Conservation (phyloP, 1,140 invertebrate species). For the Laodelphax striatellus region DNA sequence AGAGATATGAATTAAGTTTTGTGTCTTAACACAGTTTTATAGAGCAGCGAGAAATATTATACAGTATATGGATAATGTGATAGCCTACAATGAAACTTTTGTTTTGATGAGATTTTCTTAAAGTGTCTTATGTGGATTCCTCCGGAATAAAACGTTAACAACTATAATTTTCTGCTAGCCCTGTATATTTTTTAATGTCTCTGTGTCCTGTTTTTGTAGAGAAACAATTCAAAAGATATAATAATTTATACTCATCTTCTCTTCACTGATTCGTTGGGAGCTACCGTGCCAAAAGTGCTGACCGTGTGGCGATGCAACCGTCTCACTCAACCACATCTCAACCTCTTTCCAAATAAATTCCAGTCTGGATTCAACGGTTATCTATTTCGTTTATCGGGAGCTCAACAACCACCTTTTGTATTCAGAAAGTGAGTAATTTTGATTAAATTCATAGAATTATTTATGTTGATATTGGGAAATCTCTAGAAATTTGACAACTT, state of each 20-base stretch:
- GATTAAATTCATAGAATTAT: not conserved
- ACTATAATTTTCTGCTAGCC: too few species aligned
- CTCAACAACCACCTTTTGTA: conserved; percentile 55
- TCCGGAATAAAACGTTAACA: too few species aligned
- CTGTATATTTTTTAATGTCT: too few species aligned
- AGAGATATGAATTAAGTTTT: too few species aligned
- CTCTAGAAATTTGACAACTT: conserved; percentile 18
- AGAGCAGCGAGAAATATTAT: too few species aligned
- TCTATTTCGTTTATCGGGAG: conserved; percentile 47
- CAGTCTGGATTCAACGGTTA: conserved; percentile 53
- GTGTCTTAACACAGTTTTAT: too few species aligned
- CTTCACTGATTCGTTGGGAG: conserved; percentile 52
- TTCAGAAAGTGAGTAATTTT: conserved; percentile 41
- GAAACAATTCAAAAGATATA: conserved; percentile 10
- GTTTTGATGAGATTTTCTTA: too few species aligned
- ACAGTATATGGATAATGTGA: too few species aligned
- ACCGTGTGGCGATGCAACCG: conserved; percentile 50
- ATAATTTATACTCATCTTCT: conserved; percentile 53
- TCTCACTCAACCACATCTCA: conserved; percentile 42
- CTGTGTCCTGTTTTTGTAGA: too few species aligned
- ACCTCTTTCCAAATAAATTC: conserved; percentile 56
- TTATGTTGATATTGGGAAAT: not conserved
- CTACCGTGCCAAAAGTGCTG: conserved; percentile 44
- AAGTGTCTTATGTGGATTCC: too few species aligned
- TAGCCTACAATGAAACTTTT: too few species aligned